These are phyloP conservation scores for Halisarca cf. caerulea DNA, from an alignment of 37 sponge, comb jelly and placozoan genomes.

Conservation along the genomic window DNA sequence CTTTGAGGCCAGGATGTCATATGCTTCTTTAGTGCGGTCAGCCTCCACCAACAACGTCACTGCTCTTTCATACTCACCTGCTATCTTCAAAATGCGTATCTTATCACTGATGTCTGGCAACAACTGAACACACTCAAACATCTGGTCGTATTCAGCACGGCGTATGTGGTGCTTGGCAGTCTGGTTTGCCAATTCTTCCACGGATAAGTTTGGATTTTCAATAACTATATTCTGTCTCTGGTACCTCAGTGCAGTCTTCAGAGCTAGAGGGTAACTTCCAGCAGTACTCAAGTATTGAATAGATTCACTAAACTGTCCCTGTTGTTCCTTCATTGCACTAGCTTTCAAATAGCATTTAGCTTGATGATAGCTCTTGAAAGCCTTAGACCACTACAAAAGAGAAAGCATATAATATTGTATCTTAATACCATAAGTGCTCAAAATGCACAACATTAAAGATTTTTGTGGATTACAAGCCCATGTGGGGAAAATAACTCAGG, in stretches of 20 bases:
- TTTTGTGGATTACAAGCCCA: too few relatives aligned
- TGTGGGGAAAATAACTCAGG: too few relatives aligned
- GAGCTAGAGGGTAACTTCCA: constrained; percentile 5
- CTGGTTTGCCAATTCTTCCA: constrained; percentile 35
- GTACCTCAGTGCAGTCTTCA: constrained; percentile 35
- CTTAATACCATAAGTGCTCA: not conserved
- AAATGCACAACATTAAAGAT: not conserved
- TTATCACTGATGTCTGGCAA: constrained; percentile 3
- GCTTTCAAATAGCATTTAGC: constrained; percentile 41
- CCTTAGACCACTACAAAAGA: constrained; percentile 40
- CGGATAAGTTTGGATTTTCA: not conserved
- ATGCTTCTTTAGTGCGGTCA: not conserved
- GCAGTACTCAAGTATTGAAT: not conserved
- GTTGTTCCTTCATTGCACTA: constrained; percentile 28
- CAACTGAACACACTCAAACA: constrained; percentile 10
- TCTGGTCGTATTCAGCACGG: constrained; percentile 28
- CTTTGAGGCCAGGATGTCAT: not conserved
- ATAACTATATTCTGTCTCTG: constrained; percentile 4
- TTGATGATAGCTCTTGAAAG: constrained; percentile 43
- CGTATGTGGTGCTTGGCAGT: constrained; percentile 55
- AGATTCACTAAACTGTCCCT: constrained; percentile 25
- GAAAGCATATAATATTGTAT: not conserved
- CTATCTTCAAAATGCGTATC: not conserved
- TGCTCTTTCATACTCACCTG: not conserved
- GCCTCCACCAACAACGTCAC: not conserved